Evolutionary conservation across 2,113 vertebrate species (phyloP).

Genomic region (Macrotis lagotis): DNA sequence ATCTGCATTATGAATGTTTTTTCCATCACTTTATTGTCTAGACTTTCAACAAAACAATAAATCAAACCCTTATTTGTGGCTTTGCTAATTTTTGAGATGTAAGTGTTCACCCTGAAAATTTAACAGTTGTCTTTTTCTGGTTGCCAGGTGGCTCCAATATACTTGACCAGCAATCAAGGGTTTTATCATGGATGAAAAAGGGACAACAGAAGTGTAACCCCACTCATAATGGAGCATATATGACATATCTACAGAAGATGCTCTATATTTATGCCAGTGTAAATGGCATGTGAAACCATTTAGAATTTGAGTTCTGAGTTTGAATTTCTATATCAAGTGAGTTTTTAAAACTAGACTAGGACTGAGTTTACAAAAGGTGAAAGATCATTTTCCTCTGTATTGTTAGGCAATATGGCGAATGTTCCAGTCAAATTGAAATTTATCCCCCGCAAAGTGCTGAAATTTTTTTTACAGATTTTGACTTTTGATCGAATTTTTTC

Average conservation of each 20-base stretch:
- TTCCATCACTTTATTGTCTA: neutral
- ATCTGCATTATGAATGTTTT: neutral
- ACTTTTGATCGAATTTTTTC: slow-evolving; percentile 10
- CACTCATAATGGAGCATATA: neutral
- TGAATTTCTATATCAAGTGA: neutral
- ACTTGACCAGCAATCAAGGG: neutral
- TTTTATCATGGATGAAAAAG: neutral
- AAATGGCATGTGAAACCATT: neutral
- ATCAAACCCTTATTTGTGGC: neutral
- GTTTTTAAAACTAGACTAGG: neutral
- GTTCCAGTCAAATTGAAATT: neutral
- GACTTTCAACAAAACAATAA: neutral
- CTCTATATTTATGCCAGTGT: neutral
- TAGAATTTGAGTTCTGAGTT: neutral
- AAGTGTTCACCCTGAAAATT: neutral
- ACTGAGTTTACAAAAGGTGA: neutral
- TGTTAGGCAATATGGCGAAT: neutral
- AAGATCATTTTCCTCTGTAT: neutral
- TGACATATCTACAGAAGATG: neutral
- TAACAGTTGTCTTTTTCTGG: neutral
- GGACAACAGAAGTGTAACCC: neutral
- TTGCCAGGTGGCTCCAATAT: neutral
- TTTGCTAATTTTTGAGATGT: neutral
- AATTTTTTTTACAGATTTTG: neutral
- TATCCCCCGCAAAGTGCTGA: neutral